phyloP scores from a whole-genome alignment of 2,797 vertebrate species.

The Gorsachius magnificus region DNA sequence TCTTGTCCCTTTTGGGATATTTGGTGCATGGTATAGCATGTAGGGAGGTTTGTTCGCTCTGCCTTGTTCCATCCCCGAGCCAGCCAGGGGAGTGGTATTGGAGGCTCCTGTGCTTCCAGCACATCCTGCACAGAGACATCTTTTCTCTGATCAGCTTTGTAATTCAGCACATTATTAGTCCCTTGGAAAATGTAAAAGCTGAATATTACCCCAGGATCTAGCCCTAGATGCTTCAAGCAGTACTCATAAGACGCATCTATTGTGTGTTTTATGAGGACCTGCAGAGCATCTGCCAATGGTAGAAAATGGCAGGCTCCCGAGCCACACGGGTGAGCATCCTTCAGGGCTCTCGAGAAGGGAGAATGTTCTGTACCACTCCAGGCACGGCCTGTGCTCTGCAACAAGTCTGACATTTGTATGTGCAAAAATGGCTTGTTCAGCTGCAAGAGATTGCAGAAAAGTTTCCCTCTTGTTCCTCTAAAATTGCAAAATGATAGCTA shows the following conservation, averaged over 20 bases:
- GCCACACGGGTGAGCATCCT: not conserved
- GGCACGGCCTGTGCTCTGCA: not conserved
- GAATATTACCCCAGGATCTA: not conserved
- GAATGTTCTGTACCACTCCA: not conserved
- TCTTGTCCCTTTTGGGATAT: not conserved
- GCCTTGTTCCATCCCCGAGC: not conserved
- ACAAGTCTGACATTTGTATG: not conserved
- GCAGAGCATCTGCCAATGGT: not conserved
- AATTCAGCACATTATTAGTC: not conserved
- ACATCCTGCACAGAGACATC: not conserved
- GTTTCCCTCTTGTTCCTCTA: slow-evolving; percentile 20
- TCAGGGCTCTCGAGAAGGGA: not conserved
- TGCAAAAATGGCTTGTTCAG: slow-evolving; percentile 5
- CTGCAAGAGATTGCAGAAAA: not conserved
- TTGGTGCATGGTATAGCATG: not conserved
- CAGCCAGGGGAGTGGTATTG: not conserved
- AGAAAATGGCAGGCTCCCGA: not conserved
- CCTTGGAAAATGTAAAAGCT: not conserved
- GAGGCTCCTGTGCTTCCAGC: not conserved
- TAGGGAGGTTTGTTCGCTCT: not conserved
- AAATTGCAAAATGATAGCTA: slow-evolving; percentile 13
- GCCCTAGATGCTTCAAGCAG: not conserved
- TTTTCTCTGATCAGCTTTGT: not conserved
- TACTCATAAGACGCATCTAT: not conserved
- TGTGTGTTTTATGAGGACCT: slow-evolving; percentile 4